Evolutionary conservation across 2,113 vertebrate species (phyloP), one percentile per base, ranked within the genome.

Genomic region (Mustela lutreola): DNA sequence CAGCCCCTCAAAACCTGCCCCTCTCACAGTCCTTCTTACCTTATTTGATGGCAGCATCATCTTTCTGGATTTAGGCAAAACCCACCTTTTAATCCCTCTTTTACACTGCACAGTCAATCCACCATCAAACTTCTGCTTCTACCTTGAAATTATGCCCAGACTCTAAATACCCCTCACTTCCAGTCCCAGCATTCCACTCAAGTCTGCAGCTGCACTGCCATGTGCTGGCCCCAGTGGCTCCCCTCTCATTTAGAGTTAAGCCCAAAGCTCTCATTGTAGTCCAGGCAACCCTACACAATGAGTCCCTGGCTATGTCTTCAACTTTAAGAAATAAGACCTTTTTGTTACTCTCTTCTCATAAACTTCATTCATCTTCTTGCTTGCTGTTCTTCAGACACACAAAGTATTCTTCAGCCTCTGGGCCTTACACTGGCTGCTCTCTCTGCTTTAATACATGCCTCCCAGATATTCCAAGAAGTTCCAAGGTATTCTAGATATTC

Each of bases 111-210:
- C 4, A 63, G 45, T 5, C 62, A 39, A 19, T 18, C 39, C 60
- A 19, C 39, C 22, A 4, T 19, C 53, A 26, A n/a, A 62, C 50
- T 0, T 81, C 18, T 70, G 73, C 18, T 19, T 71, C 33, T 4
- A 14, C 45, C 36, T 67, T 50, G 84, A 53, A 26, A 33, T 6
- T 48, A 11, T 16, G 36, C 14, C 36, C 28, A 70, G 65, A 62
- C 19, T 58, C 22, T 45, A 21, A 78, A 31, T 3, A 75, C 10
- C 33, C 36, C 60, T 58, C 60, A 36, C 28, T 16, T 0, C 26
- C 36, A 11, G 9, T 15, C 7, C 5, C 26, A 1, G 1, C 16
- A 5, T 5, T 85, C 10, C 33, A 39, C 9, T 0, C 26, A 4
- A 1, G 1, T 31, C 80, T 39, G 15, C 36, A 24, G 19, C 9